Percentiles rank a stretch among this genome's conserved stretches.
phyloP scores from a whole-genome alignment of 2,113 vertebrate species.

The Etheostoma cragini region DNA sequence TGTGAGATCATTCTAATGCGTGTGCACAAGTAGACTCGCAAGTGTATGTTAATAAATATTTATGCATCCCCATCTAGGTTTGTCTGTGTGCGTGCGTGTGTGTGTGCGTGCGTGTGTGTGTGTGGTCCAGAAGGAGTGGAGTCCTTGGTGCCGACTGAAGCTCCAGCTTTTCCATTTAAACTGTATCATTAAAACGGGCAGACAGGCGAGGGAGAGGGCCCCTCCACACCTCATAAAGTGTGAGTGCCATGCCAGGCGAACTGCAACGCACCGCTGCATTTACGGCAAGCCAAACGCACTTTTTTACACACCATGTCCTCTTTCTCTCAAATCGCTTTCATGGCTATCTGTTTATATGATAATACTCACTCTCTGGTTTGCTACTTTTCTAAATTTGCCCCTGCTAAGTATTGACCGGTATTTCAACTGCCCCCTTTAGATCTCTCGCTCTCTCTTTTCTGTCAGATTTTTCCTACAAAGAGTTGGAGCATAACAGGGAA shows the following conservation, averaged over 20 bases:
- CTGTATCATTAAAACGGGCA: conserved; percentile 80
- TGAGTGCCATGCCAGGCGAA: conserved; percentile 75
- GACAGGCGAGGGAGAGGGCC: conserved; percentile 72
- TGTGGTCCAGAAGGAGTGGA: conserved; percentile 44
- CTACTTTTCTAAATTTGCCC: conserved; percentile 68
- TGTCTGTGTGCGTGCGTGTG: conserved; percentile 6
- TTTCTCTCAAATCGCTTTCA: conserved; percentile 66
- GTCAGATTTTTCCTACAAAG: conserved; percentile 75
- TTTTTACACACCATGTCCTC: conserved; percentile 77
- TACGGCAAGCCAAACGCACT: conserved; percentile 68
- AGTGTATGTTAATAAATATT: conserved; percentile 14
- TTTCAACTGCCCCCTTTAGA: conserved; percentile 67
- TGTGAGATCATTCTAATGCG: not conserved
- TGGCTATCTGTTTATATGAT: conserved; percentile 74
- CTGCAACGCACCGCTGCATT: conserved; percentile 74
- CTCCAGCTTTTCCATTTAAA: conserved; percentile 81
- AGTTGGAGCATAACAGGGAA: conserved; percentile 77
- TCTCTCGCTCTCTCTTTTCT: conserved; percentile 48
- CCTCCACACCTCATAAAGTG: conserved; percentile 84
- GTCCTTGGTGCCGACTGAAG: conserved; percentile 78
- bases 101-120: conserved; percentile 16
- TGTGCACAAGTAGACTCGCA: not conserved
- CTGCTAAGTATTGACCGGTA: conserved; percentile 75
- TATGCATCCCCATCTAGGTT: conserved; percentile 5
- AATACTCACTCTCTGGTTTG: conserved; percentile 72